Evolutionary conservation across 2,888 invertebrate genomes (phyloP), one percentile per base, ranked within the genome.

Genomic region (Philereme transversata): DNA sequence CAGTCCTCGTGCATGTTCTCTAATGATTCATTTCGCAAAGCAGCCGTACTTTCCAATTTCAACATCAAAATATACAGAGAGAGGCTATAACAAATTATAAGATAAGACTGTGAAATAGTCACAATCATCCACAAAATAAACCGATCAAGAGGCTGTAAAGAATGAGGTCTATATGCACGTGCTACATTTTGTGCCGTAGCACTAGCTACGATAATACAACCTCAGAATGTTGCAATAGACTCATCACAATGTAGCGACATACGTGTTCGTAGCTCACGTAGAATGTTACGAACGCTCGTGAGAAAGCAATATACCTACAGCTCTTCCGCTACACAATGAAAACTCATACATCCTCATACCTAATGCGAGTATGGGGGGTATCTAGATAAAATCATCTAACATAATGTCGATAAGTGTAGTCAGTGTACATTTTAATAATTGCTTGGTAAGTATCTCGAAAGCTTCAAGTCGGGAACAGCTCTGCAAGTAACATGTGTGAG

Each of bases 401-500:
- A n/a, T n/a, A n/a, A n/a, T n/a, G n/a, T n/a, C n/a, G n/a, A n/a
- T n/a, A n/a, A n/a, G 61, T 43, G 49, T 53, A 57, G 36, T 36
- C 22, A 3, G 36, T 53, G 11, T 48, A 36, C 38, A 44, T 38
- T 43, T 40, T 52, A 44, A 48, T 51, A 46, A 52, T 56, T 11
- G 34, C 36, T 22, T 47, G 36, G 36, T 62, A 64, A 67, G 54
- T 50, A 61, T 57, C 50, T 56, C 60, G 10, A 46, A 57, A 57
- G 57, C 45, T 51, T 51, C 51, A 38, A 67, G 66, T 62, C 62
- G 62, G 67, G 68, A 65, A 65, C 60, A 68, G 60, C 55, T 64
- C 69, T 65, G 69, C 67, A 66, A 73, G 68, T 75, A 77, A 73
- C 78, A 73, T 77, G 75, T 78, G 77, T 71, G 77, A 83, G 77